Evolutionary conservation across 2,113 vertebrate genomes (phyloP), one percentile per base, ranked within the genome.

Genomic region (Gnathonemus echidnorhynchus): DNA sequence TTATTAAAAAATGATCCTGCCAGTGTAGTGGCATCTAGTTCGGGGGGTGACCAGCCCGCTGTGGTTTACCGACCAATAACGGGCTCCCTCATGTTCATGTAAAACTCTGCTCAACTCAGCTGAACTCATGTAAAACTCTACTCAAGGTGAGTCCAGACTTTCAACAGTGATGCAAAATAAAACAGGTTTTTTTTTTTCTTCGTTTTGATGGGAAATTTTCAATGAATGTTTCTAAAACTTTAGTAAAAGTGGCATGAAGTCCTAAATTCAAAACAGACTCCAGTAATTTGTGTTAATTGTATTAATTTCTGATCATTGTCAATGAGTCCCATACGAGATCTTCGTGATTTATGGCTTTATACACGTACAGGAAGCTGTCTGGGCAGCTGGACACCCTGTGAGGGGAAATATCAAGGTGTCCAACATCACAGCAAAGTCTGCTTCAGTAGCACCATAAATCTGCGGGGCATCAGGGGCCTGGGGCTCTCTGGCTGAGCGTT

Each of bases 301-400:
- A n/a, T 19, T 17, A 6, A 80, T 19, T 80, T 42, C 7, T 80
- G 15, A 39, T 80, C 42, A 35, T 27, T 42, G 17, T 42, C 31
- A 80, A 80, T 80, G 35, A 80, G 35, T 80, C 35, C 8, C 74
- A 19, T 80, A 19, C 1, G 1, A 27, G n/a, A 13, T 70, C 62
- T 70, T 80, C 35, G 5, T 80, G 17, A 17, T 80, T 80, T 80
- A 19, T 13, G 17, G 5, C 35, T 19, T 80, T 42, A 42, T 17
- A 39, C 31, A 2, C 17, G 27, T 77, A 66, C 62, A 11, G 62
- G 62, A 24, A 58, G 56, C 56, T 70, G 27, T 70, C 66, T 70
- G 9, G 27, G 27, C 92, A 92, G 92, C 88, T 92, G 91, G 92
- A 92, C 92, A 92, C 92, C 92, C 93, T 91, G 92, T 92, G 92